Evolutionary conservation across 2,888 invertebrate genomes (phyloP).

Genomic region (Lysandra bellargus): DNA sequence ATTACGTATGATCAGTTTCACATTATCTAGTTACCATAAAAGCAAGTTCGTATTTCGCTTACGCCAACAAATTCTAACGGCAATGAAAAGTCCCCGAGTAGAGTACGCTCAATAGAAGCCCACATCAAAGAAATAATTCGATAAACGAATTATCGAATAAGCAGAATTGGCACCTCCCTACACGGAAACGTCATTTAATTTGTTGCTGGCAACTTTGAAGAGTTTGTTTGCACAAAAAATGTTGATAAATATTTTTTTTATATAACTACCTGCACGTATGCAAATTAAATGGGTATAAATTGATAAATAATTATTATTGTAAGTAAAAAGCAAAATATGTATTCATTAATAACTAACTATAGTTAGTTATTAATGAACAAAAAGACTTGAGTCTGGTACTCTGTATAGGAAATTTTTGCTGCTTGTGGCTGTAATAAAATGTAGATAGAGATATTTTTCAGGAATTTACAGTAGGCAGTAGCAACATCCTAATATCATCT

Average conservation of each 20-base stretch:
- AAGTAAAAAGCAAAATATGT: not conserved
- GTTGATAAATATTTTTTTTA: not conserved
- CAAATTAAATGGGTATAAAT: not conserved
- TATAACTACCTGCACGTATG: too few species aligned
- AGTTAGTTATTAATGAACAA: too few species aligned
- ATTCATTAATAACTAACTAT: too few species aligned
- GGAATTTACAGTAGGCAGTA: not conserved
- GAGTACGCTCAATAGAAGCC: constrained; percentile 63
- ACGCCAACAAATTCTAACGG: constrained; percentile 55
- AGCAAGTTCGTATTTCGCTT: constrained; percentile 51
- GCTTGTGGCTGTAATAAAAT: not conserved
- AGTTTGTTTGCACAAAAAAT: not conserved
- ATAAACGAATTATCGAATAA: constrained; percentile 68
- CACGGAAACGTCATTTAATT: constrained; percentile 64
- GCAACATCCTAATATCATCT: not conserved
- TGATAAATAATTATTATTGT: not conserved
- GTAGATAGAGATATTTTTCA: not conserved
- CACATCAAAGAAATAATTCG: constrained; percentile 72
- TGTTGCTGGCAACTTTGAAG: constrained; percentile 40
- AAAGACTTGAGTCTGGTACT: not conserved
- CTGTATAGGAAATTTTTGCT: not conserved
- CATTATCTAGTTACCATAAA: not conserved
- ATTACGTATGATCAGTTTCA: not conserved
- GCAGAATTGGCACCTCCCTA: constrained; percentile 62
- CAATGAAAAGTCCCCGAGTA: constrained; percentile 72